Base-by-base conservation (phyloP, 2,888 invertebrate species). In the Tenthredo livida region DNA sequence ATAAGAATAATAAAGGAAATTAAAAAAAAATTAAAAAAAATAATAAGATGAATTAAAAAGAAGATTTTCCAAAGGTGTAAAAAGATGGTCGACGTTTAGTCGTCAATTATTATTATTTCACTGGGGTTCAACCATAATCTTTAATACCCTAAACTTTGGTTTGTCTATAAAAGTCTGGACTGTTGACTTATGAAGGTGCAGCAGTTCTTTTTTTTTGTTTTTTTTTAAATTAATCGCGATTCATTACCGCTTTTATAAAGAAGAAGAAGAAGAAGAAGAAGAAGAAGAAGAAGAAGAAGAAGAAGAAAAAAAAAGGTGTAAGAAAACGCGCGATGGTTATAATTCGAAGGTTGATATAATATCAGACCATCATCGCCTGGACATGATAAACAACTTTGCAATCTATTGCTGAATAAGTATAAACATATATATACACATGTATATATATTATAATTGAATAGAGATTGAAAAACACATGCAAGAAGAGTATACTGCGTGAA, bases 131-230 rank as follows among this genome's bases (percentile, higher is more conserved):
- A 61, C n/a, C 10, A 25, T 25, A 12, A 61, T 61, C 61, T 61
- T 61, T 25, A 3, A 58, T 25, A 25, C 61, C 25, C 21, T 3
- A 5, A 12, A 61, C 9, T 21, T 61, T 10, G 25, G 21, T 61
- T 61, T 61, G 61, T 9, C 61, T 21, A 21, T 21, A 21, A 0
- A 25, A 25, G 25, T 61, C 21, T 61, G 21, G 10, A 61, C 61
- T 61, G 61, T 61, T 61, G 25, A 61, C 25, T 61, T 25, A 29
- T 61, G 61, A 61, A 61, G 61, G 61, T 61, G 10, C 61, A 61
- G 12, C 61, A 61, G 61, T 25, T 61, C 1, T 21, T n/a, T 58
- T 58, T 58, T 0, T 58, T 9, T 58, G 21, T 58, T 61, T 25
- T 61, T 25, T 61, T 61, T 25, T 3, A 5, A n/a, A 50, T 47